These are phyloP conservation scores for Tetrao urogallus DNA, from an alignment of 2,113 vertebrate genomes.

Conservation along the genomic window DNA sequence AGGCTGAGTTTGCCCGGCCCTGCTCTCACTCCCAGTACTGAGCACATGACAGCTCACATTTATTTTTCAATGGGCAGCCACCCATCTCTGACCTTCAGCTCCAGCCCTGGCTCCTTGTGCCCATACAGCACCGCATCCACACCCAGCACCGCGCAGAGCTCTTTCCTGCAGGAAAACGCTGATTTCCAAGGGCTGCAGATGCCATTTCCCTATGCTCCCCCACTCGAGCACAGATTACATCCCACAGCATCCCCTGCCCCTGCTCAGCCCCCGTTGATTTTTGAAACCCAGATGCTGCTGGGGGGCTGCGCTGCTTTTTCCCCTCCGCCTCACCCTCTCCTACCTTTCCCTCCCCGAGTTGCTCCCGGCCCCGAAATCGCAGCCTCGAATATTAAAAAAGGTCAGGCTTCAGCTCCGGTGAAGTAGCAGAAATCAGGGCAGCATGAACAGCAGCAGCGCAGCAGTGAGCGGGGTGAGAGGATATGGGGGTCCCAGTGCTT, in stretches of 20 bases:
- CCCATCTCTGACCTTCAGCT: not conserved
- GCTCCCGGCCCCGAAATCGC: not conserved
- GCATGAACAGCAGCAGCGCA: not conserved
- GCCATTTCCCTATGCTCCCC: not conserved
- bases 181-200: not conserved
- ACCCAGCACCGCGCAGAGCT: not conserved
- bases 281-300: fast-evolving
- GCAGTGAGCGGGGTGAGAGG: not conserved
- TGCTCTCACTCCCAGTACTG: not conserved
- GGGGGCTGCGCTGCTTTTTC: not conserved
- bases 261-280: fast-evolving
- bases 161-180: not conserved
- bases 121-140: not conserved
- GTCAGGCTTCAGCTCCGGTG: constrained; percentile 66
- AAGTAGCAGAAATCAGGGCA: constrained; percentile 23
- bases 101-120: not conserved
- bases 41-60: not conserved
- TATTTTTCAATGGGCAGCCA: not conserved
- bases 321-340: not conserved
- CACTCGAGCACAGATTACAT: too few relatives aligned
- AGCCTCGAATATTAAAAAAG: constrained; percentile 63
- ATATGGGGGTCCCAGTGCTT: fast-evolving
- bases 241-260: not conserved
- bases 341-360: constrained; percentile 38
- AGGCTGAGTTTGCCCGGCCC: not conserved